A percentile compares a stretch with the other conserved stretches of the same genome.
These are phyloP conservation scores for Bubo scandiacus DNA, from an alignment of 2,113 vertebrate genomes.

Conservation along the genomic window DNA sequence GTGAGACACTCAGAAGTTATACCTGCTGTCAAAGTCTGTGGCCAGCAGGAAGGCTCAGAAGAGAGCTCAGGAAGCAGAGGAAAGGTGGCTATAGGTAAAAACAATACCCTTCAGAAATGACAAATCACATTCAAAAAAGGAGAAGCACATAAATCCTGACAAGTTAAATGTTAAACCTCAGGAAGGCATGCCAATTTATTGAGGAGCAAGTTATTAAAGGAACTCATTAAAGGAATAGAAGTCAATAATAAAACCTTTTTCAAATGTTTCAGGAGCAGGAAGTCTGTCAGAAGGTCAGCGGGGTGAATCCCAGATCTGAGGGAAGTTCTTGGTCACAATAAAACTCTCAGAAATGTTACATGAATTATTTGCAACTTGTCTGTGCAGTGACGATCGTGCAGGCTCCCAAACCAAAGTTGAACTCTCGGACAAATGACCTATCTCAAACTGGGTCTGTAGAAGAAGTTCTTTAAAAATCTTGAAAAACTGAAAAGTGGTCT, in stretches of 20 bases:
- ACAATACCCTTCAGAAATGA: not conserved
- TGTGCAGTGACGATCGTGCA: not conserved
- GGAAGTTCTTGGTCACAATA: not conserved
- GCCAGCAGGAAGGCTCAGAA: not conserved
- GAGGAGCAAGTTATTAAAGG: constrained; percentile 25
- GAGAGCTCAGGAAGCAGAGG: not conserved
- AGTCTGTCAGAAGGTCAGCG: constrained; percentile 24
- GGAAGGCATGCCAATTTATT: constrained; percentile 18
- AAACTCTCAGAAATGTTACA: not conserved
- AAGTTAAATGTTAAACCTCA: constrained; percentile 25
- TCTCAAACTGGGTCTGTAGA: not conserved
- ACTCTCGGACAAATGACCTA: not conserved
- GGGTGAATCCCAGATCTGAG: constrained; percentile 27
- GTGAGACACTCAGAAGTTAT: not conserved
- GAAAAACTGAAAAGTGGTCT: not conserved
- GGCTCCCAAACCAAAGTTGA: not conserved
- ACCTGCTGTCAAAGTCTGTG: not conserved
- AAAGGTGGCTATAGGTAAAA: not conserved
- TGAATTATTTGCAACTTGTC: not conserved
- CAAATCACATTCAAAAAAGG: not conserved
- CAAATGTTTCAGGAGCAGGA: constrained; percentile 31
- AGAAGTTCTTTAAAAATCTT: not conserved
- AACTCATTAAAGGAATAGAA: constrained; percentile 32
- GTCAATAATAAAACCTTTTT: constrained; percentile 52
- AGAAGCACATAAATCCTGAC: not conserved